A percentile compares a stretch with the other conserved stretches of the same genome.
Conservation (phyloP, 2,797 vertebrate species). For the Propithecus deckenii region DNA sequence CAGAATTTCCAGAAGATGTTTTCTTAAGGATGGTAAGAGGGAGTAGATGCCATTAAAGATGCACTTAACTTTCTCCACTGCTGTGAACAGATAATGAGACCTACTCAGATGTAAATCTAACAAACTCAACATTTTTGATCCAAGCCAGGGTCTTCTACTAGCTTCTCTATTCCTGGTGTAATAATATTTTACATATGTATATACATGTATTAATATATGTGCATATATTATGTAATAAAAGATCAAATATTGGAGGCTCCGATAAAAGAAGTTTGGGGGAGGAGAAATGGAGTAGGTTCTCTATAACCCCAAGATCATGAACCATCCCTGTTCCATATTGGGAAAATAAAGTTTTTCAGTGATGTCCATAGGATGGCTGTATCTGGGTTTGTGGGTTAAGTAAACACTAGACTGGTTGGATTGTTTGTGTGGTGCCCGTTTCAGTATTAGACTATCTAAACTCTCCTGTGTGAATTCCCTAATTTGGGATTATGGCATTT, state of each 20-base stretch:
- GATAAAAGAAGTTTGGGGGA: not conserved
- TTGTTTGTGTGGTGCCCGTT: not conserved
- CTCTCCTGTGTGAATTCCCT: not conserved
- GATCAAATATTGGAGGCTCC: not conserved
- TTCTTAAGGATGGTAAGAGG: not conserved
- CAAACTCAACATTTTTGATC: not conserved
- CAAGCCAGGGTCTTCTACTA: not conserved
- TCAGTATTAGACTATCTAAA: not conserved
- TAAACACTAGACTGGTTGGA: not conserved
- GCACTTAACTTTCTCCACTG: not conserved
- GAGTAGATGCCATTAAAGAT: not conserved
- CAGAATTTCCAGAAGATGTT: constrained; percentile 9
- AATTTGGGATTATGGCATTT: not conserved
- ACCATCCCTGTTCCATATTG: not conserved
- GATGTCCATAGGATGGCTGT: not conserved
- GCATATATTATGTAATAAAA: not conserved
- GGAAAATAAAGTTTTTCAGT: not conserved
- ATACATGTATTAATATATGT: not conserved
- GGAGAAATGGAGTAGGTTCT: not conserved
- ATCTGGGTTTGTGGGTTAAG: not conserved
- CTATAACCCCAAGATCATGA: not conserved
- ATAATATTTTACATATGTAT: not conserved
- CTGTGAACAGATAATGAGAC: not conserved
- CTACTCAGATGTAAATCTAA: not conserved
- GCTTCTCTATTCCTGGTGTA: not conserved